Base-by-base conservation (phyloP, 2,888 invertebrate genomes). In the Dione juno region DNA sequence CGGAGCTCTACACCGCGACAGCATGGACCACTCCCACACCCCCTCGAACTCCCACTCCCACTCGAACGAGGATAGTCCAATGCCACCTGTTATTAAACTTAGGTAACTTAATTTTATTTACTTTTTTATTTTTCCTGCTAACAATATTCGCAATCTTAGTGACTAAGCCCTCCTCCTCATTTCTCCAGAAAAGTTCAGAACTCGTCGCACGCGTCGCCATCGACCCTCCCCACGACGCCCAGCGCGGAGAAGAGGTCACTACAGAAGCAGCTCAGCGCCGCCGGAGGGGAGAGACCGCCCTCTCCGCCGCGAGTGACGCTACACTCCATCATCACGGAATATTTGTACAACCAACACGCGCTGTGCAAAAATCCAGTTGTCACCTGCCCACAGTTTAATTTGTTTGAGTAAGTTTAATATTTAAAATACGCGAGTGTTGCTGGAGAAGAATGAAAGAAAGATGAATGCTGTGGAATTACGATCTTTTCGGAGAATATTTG, bases 301-400 rank as follows among this genome's bases (percentile, higher is more conserved):
- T 85, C 88, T 84, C 78, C 79, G 14, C 89, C 90, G 64, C 83
- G 94, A 9, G 95, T 96, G 68, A 96, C 97, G 0, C 92, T 99
- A 35, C 97, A 98, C 87, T 96, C 97, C 54, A 99, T 99, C 81
- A 97, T 99, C 75, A 98, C 98, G 0, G 99, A 99, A 88, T 99
- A 99, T 91, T 94, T 99, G 66, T 97, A 98, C 79, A 98, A 98
- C 91, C 99, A 99, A 88, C 99, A 99, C 91, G 97, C 99, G n/a
- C 93, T 98, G 9, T 99, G 99, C 93, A 97, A 97, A 90, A 98
- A 99, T 89, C 99, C 99, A 0, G 98, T 99, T 93, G 97, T 97
- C 43, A 99, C 98, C 0, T 99, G 99, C 89, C 99, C 99, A 0
- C 98, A 98, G 84, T 99, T 99, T 84, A 98, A 98, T 86, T 93